These are phyloP conservation scores for Pseudococcus viburni DNA, from an alignment of 2,888 invertebrate genomes.

Conservation along the genomic window DNA sequence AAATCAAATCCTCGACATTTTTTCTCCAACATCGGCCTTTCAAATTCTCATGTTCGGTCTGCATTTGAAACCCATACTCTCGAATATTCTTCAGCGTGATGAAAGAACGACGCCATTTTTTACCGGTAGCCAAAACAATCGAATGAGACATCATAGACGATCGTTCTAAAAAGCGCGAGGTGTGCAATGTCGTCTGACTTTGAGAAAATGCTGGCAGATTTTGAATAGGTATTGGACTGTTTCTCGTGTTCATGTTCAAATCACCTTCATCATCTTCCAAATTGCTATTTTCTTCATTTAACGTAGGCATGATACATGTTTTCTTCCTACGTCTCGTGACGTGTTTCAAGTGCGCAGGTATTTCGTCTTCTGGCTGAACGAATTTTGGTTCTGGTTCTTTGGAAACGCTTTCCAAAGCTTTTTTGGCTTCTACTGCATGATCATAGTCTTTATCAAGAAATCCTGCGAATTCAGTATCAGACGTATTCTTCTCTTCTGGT, in stretches of 20 bases:
- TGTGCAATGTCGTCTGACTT: background rate
- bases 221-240: background rate
- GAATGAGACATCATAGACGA: background rate
- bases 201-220: background rate
- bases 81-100: conserved; percentile 51
- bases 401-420: background rate
- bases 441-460: background rate
- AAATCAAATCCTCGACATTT: conserved; percentile 52
- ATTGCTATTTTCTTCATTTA: conserved; percentile 27
- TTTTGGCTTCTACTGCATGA: background rate
- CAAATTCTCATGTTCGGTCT: conserved; percentile 7
- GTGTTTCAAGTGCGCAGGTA: conserved; percentile 1
- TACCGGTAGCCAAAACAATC: conserved; percentile 35
- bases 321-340: conserved; percentile 8
- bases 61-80: background rate
- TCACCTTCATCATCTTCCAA: background rate
- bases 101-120: conserved; percentile 62
- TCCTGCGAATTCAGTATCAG: background rate
- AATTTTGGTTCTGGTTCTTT: background rate
- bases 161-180: conserved; percentile 5
- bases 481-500: background rate
- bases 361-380: background rate
- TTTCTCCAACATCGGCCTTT: conserved; percentile 56
- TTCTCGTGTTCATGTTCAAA: background rate
- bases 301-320: background rate